phyloP scores from a whole-genome alignment of 2,113 vertebrate genomes.

The Irena cyanogastra region DNA sequence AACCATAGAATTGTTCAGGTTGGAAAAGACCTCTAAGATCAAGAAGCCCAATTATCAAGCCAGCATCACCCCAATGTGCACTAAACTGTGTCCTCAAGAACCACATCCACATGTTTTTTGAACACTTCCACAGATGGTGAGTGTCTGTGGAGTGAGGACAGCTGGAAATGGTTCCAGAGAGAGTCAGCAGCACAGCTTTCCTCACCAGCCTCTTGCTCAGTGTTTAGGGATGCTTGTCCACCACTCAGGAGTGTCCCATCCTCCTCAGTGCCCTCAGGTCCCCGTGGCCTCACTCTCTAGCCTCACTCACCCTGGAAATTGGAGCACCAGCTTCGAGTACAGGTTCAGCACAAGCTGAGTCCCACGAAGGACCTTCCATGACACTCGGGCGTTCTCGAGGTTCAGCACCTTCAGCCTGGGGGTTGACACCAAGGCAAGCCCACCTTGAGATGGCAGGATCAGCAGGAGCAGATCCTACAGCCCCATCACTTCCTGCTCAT shows the following conservation, averaged over 20 bases:
- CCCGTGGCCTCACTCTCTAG: rapidly evolving
- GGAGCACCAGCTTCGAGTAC: conserved; percentile 17
- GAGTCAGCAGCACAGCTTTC: neutral
- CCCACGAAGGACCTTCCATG: neutral
- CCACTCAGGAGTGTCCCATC: rapidly evolving
- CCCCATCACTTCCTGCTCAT: neutral
- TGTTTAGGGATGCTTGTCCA: rapidly evolving
- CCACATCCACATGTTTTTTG: neutral
- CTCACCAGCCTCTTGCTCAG: neutral
- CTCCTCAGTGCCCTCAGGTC: neutral
- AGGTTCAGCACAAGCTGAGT: conserved; percentile 1
- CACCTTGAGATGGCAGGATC: neutral
- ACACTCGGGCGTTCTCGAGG: neutral
- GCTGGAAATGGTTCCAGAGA: neutral
- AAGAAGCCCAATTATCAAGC: neutral
- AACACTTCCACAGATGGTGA: neutral
- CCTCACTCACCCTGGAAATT: conserved; percentile 41
- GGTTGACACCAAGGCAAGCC: neutral
- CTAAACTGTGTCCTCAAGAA: neutral
- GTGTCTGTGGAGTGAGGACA: neutral
- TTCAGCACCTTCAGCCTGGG: conserved; percentile 34
- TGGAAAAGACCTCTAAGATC: neutral
- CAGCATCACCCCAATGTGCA: rapidly evolving
- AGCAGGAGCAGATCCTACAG: neutral
- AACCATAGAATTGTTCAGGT: neutral